phyloP scores from a whole-genome alignment of 2,113 vertebrate species.

The Bujurquina vittata region DNA sequence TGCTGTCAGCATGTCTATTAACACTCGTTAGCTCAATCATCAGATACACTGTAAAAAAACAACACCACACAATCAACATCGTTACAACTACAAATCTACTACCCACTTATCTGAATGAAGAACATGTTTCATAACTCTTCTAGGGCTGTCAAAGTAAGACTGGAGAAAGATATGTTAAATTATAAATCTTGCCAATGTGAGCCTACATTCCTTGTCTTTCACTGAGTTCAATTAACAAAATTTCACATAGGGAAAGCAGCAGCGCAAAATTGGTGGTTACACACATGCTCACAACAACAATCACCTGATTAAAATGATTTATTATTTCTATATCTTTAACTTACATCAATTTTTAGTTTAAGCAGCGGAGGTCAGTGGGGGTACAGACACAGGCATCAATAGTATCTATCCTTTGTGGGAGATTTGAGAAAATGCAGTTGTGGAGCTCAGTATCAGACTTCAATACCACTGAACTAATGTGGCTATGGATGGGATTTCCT shows the following conservation, averaged over 20 bases:
- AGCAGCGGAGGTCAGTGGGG: slow-evolving; percentile 15
- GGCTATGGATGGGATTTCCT: slow-evolving; percentile 11
- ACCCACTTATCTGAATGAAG: neutral
- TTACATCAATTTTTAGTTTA: neutral
- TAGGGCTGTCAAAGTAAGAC: neutral
- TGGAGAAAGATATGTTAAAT: neutral
- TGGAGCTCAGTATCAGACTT: slow-evolving; percentile 9
- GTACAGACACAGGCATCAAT: slow-evolving; percentile 30
- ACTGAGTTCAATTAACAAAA: neutral
- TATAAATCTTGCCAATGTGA: too few species aligned
- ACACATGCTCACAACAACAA: neutral
- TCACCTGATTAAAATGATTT: neutral
- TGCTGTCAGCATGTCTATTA: slow-evolving; percentile 42
- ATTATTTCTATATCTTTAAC: neutral
- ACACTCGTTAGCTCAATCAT: slow-evolving; percentile 15
- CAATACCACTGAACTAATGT: neutral
- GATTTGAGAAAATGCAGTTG: slow-evolving; percentile 7
- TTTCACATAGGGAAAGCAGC: neutral
- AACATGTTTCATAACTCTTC: neutral
- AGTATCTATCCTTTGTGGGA: slow-evolving; percentile 11
- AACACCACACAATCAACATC: neutral
- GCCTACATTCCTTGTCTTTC: neutral
- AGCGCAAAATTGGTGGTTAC: neutral
- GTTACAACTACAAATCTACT: neutral
- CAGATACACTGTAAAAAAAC: neutral